Base-by-base conservation (phyloP, 2,797 vertebrate genomes). In the Cetoscarus ocellatus region DNA sequence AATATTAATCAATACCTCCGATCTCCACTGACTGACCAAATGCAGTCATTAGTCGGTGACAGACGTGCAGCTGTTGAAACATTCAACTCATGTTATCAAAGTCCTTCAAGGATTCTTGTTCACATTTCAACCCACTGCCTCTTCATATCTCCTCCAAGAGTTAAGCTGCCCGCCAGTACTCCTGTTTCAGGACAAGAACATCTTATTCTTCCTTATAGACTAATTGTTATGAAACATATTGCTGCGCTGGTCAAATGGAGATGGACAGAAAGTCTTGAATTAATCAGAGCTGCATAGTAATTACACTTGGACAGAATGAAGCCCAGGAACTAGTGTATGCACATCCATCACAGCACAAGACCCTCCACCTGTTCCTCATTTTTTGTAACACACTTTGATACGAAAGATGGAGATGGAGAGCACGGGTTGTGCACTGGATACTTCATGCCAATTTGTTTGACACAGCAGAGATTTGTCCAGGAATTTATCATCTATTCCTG, bases 321-420 rank as follows among this genome's bases (percentile, higher is more conserved):
- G 63, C 71, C 51, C 61, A 61, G 79, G 69, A 78, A 86, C 85
- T 85, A 44, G 54, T 67, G 61, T 84, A 76, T 83, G 78, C 80
- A 88, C 85, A 88, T 91, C 89, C 82, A 86, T 91, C 89, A 92
- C 73, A 67, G 64, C 65, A 56, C 42, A 42, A 75, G 64, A 82
- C 57, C 73, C 70, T 73, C 72, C 64, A 80, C 71, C 75, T 80
- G 77, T 73, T 85, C 72, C 67, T 77, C 55, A 49, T 74, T 81
- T 82, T 84, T 75, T 70, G 42, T 74, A 80, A 72, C 59, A 75
- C 58, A 53, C 77, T 81, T 70, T 82, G 54, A 81, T 86, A 78
- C 84, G 59, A 85, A 73, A 76, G 53, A 79, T 79, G 73, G 70
- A 80, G 76, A 84, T 78, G 42, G 61, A 80, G 59, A 75, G 39